These are phyloP conservation scores for Phylloscopus collybita DNA, from an alignment of 2,797 vertebrate species.

Conservation along the genomic window DNA sequence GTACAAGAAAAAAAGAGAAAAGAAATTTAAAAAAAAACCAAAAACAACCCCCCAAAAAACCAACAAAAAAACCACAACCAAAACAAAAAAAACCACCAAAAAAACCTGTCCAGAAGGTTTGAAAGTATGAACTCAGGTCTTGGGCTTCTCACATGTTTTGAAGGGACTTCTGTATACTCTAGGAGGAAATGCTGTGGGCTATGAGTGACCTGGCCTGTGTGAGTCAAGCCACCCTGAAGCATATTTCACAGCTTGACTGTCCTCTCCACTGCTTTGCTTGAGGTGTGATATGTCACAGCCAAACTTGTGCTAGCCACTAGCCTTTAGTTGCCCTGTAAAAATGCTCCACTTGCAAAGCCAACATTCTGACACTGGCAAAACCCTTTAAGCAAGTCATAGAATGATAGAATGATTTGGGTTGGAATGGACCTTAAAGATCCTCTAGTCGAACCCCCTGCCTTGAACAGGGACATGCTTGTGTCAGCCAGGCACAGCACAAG, in stretches of 20 bases:
- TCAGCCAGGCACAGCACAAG: neutral
- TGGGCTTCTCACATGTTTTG: neutral
- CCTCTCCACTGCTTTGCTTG: neutral
- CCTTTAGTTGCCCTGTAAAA: neutral
- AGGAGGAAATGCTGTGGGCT: neutral
- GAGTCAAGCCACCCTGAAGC: neutral
- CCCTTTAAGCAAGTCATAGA: neutral
- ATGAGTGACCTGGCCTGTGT: neutral
- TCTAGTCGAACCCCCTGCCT: accelerated
- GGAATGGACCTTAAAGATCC: neutral
- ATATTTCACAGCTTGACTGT: neutral
- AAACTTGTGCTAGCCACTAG: neutral
- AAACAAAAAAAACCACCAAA: too few species aligned
- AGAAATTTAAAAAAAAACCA: neutral
- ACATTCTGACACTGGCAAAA: neutral
- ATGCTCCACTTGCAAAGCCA: neutral
- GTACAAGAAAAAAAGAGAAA: neutral
- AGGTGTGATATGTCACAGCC: neutral
- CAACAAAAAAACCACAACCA: too few species aligned
- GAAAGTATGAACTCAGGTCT: neutral
- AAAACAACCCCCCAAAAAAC: too few species aligned
- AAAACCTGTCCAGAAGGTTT: neutral
- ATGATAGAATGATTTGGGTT: neutral
- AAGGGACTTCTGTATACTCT: neutral
- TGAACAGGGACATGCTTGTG: neutral